phyloP scores from a whole-genome alignment of 2,113 vertebrate genomes.

The Mirounga angustirostris region DNA sequence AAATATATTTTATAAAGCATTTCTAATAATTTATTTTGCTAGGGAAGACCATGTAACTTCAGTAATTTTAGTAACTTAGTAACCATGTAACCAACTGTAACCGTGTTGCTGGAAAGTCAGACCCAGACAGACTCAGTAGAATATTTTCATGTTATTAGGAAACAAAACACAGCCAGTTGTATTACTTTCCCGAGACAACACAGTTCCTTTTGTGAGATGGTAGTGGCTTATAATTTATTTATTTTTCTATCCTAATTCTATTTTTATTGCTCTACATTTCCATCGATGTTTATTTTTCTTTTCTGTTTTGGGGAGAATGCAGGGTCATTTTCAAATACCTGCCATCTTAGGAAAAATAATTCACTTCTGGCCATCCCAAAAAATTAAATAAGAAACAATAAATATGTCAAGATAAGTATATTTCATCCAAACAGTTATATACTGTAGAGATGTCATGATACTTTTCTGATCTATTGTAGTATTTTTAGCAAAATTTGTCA shows the following conservation, averaged over 20 bases:
- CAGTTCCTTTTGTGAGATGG: background rate
- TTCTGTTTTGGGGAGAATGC: background rate
- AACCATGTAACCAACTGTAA: background rate
- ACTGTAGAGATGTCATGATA: background rate
- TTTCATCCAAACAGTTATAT: background rate
- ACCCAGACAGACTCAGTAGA: background rate
- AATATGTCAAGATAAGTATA: background rate
- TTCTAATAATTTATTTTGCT: slow-evolving; percentile 31
- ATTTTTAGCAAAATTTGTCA: slow-evolving; percentile 17
- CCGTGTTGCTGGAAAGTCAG: background rate
- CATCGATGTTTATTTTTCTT: background rate
- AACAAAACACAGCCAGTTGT: background rate
- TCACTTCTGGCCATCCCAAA: background rate
- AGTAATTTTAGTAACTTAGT: background rate
- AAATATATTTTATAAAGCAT: slow-evolving; percentile 26
- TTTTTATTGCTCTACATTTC: slow-evolving; percentile 42
- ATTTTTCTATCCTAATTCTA: background rate
- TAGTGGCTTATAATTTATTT: background rate
- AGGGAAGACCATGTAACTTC: background rate
- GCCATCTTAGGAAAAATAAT: background rate
- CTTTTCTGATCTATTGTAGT: background rate
- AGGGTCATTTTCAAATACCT: background rate
- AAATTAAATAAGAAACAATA: background rate
- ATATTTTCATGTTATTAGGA: background rate
- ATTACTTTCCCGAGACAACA: background rate